A percentile compares a stretch with the other conserved stretches of the same genome.
Evolutionary conservation across 2,797 vertebrate species (phyloP).

Genomic region (Chloroceryle amazona): DNA sequence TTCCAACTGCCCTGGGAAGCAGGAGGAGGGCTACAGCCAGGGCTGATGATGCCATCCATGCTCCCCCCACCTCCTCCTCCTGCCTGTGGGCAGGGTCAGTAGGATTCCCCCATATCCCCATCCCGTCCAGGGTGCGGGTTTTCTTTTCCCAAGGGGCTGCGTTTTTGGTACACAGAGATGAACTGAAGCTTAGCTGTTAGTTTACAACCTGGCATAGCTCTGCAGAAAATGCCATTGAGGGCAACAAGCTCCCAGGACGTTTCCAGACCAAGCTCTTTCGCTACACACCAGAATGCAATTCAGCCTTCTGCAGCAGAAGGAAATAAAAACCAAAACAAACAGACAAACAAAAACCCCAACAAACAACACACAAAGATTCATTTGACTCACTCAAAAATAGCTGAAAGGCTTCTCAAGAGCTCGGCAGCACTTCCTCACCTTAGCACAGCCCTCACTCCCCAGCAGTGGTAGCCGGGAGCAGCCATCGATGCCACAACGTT

Average conservation of each 20-base stretch:
- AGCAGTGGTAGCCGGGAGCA: background rate
- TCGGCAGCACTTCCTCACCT: background rate
- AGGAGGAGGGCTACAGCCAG: background rate
- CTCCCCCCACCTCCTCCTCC: background rate
- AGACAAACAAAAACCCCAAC: background rate
- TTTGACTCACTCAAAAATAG: background rate
- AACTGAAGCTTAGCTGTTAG: background rate
- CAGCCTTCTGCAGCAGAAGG: background rate
- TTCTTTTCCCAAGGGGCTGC: background rate
- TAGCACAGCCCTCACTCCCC: accelerated
- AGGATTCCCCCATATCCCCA: background rate
- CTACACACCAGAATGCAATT: background rate
- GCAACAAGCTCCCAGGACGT: background rate
- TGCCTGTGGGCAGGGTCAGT: background rate
- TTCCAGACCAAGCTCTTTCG: background rate
- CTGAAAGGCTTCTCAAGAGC: background rate
- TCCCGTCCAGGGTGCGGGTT: background rate
- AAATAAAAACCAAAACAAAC: background rate
- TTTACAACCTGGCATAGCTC: accelerated
- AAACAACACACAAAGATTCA: background rate
- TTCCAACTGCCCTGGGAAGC: background rate
- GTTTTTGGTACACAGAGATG: background rate
- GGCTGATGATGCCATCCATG: background rate
- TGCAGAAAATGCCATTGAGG: background rate
- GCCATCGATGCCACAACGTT: background rate